Evolutionary conservation across 2,888 invertebrate species (phyloP).

Genomic region (Latrodectus elegans): DNA sequence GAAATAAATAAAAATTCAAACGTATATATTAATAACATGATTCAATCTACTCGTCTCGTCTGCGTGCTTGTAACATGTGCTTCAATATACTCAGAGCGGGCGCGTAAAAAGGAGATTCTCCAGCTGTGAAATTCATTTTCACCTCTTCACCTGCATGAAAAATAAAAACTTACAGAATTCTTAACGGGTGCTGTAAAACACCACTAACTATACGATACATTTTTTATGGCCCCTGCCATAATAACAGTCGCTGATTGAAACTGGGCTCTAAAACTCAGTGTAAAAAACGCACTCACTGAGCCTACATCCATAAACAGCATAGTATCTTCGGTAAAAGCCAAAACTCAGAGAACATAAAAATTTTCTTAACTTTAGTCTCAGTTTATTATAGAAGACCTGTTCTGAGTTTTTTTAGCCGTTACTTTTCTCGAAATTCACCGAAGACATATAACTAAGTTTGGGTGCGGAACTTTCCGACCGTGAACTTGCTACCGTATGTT

Average conservation of each 20-base stretch:
- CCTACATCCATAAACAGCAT: conserved; percentile 44
- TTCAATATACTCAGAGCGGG: not conserved
- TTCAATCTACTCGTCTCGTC: too few species aligned
- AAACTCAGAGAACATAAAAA: conserved; percentile 49
- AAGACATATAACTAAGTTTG: conserved; percentile 41
- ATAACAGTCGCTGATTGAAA: conserved; percentile 59
- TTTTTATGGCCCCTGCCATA: conserved; percentile 42
- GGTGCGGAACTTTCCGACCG: conserved; percentile 26
- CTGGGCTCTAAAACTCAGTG: conserved; percentile 48
- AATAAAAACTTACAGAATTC: conserved; percentile 35
- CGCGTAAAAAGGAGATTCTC: not conserved
- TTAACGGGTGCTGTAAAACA: conserved; percentile 59
- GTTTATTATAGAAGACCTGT: conserved; percentile 53
- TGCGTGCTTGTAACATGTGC: too few species aligned
- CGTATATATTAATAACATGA: too few species aligned
- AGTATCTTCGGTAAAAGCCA: conserved; percentile 42
- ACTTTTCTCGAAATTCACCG: conserved; percentile 4
- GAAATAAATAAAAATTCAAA: too few species aligned
- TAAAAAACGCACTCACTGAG: conserved; percentile 26
- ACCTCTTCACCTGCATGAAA: conserved; percentile 19
- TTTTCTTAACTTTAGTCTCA: conserved; percentile 55
- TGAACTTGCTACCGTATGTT: conserved; percentile 22
- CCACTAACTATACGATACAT: conserved; percentile 64
- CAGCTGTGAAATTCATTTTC: conserved; percentile 45
- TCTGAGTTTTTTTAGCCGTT: conserved; percentile 31